Base-by-base conservation (phyloP, 2,888 invertebrate species). In the Drosophila nr. perissopoda region DNA sequence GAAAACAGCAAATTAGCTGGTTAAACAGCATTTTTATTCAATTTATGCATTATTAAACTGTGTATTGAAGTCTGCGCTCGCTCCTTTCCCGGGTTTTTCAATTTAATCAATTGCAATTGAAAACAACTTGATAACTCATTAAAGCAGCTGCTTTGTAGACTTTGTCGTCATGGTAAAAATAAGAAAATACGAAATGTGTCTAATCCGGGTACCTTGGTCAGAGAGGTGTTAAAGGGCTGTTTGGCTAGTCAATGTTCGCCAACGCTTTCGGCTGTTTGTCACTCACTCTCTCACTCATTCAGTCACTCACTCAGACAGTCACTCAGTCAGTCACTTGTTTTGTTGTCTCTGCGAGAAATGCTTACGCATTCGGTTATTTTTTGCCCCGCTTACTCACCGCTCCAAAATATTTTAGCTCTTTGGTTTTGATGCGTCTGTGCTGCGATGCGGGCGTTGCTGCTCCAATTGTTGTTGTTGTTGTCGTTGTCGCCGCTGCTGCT, bases 371-470 rank as follows among this genome's bases (percentile, higher is more conserved):
- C 34, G 65, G 51, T 77, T 82, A 80, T 77, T 83, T 80, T 78
- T 71, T 81, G 72, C 63, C 13, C 27, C 25, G 63, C 64, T 77
- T 79, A 91, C 92, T 92, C 76, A 92, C 92, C 92, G 92, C 90
- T 82, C 92, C 92, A 79, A 92, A 92, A 84, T 92, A 92, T 86
- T 92, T 92, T 77, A 92, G 91, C 81, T 92, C 92, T 81, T 92
- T 92, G 85, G 91, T 92, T 80, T 92, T 92, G 75, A 92, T 89
- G 74, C 92, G 86, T 78, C 92, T 87, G 77, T 90, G 91, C 69
- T 91, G 92, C 49, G 81, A 74, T 78, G 82, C 75, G 64, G 89
- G 75, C 77, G 89, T 74, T 61, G 88, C 61, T n/a, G 84, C 74
- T 51, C 87, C 76, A 40, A 72, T 69, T 60, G 69, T 62, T 61